Evolutionary conservation across 2,113 vertebrate species (phyloP), one percentile per base, ranked within the genome.

Genomic region (Lasiurus borealis): DNA sequence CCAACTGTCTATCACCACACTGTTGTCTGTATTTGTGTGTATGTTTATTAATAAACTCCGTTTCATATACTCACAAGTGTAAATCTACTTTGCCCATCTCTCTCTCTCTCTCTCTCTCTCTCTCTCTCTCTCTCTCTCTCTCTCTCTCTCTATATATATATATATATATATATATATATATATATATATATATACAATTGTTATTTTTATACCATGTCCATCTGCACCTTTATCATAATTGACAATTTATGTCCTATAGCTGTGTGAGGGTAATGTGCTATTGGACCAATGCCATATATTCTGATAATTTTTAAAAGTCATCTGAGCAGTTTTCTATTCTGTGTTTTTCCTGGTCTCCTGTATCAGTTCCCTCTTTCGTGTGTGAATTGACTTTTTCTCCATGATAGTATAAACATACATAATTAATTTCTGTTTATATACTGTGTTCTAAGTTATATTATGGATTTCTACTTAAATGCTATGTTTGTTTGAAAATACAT

Each of bases 361-460:
- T 23, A n/a, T 77, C 6, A 52, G 40, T 66, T 6, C 44, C 5
- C 15, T 93, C 34, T 86, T 89, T 86, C 14, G 44, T 36, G 62
- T 72, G 34, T 85, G 27, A 78, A 68, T 75, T 62, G 34, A 68
- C 6, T 64, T 25, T 76, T 88, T 91, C 52, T 81, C n/a, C 10
- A 8, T 85, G 72, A 76, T 46, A 48, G 44, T 69, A 25, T 52
- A 57, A 77, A 90, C 25, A 50, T 84, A 11, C 8, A 34, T 93
- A 90, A 86, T 83, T 23, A 44, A 25, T 62, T 83, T 90, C 11
- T 96, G 76, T 40, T 86, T 36, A 27, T 84, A 59, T 85, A n/a
- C n/a, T 93, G 12, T 83, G 23, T 76, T 91, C 85, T 36, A 95
- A 88, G 16, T 88, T 90, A 9, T 54, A 34, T 16, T 85, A 34